phyloP scores from a whole-genome alignment of 1,140 invertebrate species.

The Glossosoma conforme region DNA sequence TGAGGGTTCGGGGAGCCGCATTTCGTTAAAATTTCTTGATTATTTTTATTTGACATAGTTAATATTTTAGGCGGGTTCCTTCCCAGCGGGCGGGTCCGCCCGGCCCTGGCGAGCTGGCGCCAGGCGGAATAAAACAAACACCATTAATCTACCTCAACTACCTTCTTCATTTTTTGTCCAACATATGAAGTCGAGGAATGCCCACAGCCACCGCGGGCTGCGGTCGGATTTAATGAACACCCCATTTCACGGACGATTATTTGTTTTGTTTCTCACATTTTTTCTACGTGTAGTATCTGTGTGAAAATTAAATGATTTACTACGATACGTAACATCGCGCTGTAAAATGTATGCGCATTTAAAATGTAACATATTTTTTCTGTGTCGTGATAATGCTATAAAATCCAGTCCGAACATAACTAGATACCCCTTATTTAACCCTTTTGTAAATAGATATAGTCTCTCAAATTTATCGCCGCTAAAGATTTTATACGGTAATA shows the following conservation, averaged over 20 bases:
- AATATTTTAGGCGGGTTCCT: conserved; percentile 17
- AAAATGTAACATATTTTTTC: too few relatives aligned
- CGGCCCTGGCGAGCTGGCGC: conserved; percentile 13
- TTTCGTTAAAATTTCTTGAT: conserved; percentile 14
- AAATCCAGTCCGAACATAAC: too few relatives aligned
- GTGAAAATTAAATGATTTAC: conserved; percentile 26
- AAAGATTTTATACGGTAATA: too few relatives aligned
- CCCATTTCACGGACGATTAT: conserved; percentile 22
- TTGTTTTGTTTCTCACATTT: conserved; percentile 10
- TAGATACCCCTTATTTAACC: too few relatives aligned
- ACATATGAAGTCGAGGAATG: conserved; percentile 1
- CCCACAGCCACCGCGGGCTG: conserved; percentile 9
- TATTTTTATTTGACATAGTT: conserved; percentile 21
- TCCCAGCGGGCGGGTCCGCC: conserved; percentile 3
- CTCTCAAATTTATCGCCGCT: too few relatives aligned
- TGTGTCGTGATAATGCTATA: too few relatives aligned
- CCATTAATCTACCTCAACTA: conserved; percentile 24
- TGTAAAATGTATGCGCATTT: too few relatives aligned
- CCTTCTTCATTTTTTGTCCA: conserved; percentile 16
- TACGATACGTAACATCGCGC: too few relatives aligned
- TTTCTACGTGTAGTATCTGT: conserved; percentile 14
- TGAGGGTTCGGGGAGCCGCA: background rate
- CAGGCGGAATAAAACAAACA: conserved; percentile 25
- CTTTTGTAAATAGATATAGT: too few relatives aligned
- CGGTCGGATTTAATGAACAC: conserved; percentile 17